Conservation (phyloP, 2,797 vertebrate genomes). For the Acanthiza pusilla region DNA sequence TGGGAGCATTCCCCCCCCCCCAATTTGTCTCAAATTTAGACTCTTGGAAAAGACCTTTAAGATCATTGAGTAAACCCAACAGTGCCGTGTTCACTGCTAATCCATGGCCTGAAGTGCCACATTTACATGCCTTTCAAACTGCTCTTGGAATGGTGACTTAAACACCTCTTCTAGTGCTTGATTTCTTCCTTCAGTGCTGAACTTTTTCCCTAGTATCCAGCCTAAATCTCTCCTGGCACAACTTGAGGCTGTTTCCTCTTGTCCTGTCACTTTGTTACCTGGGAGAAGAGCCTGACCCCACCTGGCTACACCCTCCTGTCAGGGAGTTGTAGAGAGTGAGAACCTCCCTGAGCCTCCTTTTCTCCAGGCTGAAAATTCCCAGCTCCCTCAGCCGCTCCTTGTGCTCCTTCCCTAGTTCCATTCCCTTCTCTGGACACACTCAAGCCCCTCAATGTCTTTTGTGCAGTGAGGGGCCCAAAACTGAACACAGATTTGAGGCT, state of each 20-base stretch:
- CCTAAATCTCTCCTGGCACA: neutral
- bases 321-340: neutral
- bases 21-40: too few relatives aligned
- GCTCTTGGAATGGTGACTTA: neutral
- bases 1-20: too few relatives aligned
- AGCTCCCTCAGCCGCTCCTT: neutral
- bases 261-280: neutral
- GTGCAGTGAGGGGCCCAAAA: neutral
- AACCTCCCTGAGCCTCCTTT: neutral
- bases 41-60: neutral
- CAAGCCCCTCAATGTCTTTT: neutral
- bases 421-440: neutral
- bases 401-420: neutral
- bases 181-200: neutral
- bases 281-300: neutral
- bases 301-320: neutral
- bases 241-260: neutral
- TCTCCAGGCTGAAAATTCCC: neutral
- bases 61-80: neutral
- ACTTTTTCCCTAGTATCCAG: neutral
- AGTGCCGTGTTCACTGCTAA: neutral
- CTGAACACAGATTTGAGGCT: fast-evolving
- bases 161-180: neutral
- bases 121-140: neutral
- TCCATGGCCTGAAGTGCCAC: too few relatives aligned